Conservation (phyloP, 2,797 vertebrate species). For the Tympanoctomys barrerae region DNA sequence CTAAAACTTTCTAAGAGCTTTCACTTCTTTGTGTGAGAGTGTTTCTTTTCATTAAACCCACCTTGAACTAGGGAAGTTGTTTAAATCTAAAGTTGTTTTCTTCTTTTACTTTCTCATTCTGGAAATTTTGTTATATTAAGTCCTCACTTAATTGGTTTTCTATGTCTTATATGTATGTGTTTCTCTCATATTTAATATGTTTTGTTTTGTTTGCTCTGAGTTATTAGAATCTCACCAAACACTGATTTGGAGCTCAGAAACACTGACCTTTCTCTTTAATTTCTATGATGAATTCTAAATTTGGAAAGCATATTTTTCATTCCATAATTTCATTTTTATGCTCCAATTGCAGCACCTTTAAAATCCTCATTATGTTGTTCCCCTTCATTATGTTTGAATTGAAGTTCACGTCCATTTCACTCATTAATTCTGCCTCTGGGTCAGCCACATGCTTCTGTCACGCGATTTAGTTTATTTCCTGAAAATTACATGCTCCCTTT, state of each 20-base stretch:
- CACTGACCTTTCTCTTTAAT: background rate
- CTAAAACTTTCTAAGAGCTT: slow-evolving; percentile 12
- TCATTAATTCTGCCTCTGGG: slow-evolving; percentile 28
- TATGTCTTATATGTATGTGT: background rate
- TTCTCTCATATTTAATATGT: slow-evolving; percentile 15
- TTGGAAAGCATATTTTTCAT: slow-evolving; percentile 9
- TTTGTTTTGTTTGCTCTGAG: background rate
- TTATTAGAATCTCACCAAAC: background rate
- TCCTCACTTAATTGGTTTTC: background rate
- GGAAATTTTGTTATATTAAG: background rate
- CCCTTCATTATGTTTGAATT: slow-evolving; percentile 23
- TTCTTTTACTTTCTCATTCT: slow-evolving; percentile 15
- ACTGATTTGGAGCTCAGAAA: slow-evolving; percentile 13
- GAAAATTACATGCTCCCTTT: slow-evolving; percentile 37
- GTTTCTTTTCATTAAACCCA: background rate
- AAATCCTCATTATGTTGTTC: slow-evolving; percentile 12
- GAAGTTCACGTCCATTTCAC: background rate
- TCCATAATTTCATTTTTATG: slow-evolving; percentile 30
- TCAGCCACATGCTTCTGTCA: slow-evolving; percentile 6
- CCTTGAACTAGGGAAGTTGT: background rate
- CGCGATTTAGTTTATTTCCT: slow-evolving; percentile 27
- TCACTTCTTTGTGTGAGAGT: background rate
- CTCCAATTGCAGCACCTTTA: slow-evolving; percentile 46
- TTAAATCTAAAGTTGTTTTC: slow-evolving; percentile 32
- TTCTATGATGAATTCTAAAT: background rate